Evolutionary conservation across 2,113 vertebrate genomes (phyloP).

Genomic region (Leptocoma aspasia): DNA sequence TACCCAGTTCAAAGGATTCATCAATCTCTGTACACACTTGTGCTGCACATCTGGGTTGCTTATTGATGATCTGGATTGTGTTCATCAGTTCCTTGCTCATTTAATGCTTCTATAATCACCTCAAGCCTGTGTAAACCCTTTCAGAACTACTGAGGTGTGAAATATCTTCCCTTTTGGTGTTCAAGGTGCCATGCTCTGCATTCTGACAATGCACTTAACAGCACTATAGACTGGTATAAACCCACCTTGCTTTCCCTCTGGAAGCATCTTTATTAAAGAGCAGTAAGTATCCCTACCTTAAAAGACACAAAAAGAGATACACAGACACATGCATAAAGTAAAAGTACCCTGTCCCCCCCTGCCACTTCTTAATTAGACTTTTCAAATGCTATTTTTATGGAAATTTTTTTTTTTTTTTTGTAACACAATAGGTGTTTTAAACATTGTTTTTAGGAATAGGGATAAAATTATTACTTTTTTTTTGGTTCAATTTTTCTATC

Average conservation of each 20-base stretch:
- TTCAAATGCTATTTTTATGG: background rate
- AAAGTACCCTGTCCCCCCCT: background rate
- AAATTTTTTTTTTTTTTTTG: no score
- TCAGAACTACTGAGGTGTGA: conserved; percentile 38
- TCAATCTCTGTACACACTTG: conserved; percentile 60
- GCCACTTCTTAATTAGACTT: background rate
- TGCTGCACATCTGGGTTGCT: conserved; percentile 62
- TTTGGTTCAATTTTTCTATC: background rate
- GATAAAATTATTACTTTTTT: background rate
- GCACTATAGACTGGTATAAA: background rate
- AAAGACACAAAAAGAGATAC: background rate
- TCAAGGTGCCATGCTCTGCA: background rate
- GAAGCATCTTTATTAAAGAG: background rate
- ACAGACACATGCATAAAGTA: background rate
- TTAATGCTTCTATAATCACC: conserved; percentile 60
- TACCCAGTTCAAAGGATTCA: conserved; percentile 63
- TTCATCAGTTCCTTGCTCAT: conserved; percentile 58
- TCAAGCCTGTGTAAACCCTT: conserved; percentile 52
- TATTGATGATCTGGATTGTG: conserved; percentile 59
- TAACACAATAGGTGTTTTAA: background rate
- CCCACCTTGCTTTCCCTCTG: background rate
- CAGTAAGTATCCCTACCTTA: background rate
- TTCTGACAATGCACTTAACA: background rate
- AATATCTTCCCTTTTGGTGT: conserved; percentile 21
- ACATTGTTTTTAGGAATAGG: background rate